Evolutionary conservation across 2,888 invertebrate species (phyloP), one percentile per base, ranked within the genome.

Genomic region (Troides aeacus): DNA sequence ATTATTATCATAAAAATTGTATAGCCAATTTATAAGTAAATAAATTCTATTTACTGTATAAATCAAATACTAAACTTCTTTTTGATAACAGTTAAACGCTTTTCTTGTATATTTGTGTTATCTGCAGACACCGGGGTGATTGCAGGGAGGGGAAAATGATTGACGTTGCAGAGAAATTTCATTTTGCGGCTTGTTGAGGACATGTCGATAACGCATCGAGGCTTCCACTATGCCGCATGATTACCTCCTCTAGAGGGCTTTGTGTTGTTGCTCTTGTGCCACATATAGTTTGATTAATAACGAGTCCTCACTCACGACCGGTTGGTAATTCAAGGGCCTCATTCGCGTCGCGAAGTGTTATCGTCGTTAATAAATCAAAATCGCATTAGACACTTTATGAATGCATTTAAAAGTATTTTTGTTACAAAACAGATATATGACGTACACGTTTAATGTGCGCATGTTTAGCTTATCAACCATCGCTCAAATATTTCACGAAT

Each of bases 141-240:
- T 57, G 69, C 76, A 75, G 76, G 66, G 81, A 87, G 92, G 92
- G 92, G 90, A 88, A 91, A 89, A 91, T 92, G 92, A 92, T 92
- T 90, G 92, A 92, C 92, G 84, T 86, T 84, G 79, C 83, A 84
- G 85, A 87, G 90, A 90, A 88, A 90, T 88, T 92, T 92, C 90
- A 92, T 92, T 92, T 91, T 90, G 92, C 81, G 92, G 92, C 89
- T 87, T 88, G 88, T 92, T 87, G 90, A 91, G 88, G 84, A 83
- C 84, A 84, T 78, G 83, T 85, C 82, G 82, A 77, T 77, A 83
- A 82, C 83, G 84, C 85, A 83, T 81, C 81, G 81, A 81, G 81
- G 82, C 80, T 79, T 79, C 82, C 81, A 82, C 82, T 82, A 74
- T 62, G 71, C 71, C 74, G 73, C 77, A 73, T 75, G 76, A 78